Evolutionary conservation across 2,888 invertebrate genomes (phyloP).

Genomic region (Drosophila ezoana): DNA sequence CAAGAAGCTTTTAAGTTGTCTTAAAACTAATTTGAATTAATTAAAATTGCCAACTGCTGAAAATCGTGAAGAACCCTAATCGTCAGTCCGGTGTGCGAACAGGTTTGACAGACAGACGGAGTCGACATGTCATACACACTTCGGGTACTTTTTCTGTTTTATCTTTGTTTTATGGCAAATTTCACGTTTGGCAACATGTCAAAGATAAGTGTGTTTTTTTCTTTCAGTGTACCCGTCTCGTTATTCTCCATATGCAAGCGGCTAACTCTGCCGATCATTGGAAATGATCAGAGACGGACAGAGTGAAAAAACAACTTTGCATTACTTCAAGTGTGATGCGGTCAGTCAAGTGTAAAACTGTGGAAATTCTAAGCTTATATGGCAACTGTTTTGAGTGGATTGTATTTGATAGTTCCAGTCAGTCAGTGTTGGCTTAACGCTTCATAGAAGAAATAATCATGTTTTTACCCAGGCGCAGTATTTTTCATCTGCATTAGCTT

Average conservation of each 20-base stretch:
- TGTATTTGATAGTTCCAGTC: not conserved
- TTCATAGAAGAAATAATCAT: not conserved
- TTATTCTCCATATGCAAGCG: not conserved
- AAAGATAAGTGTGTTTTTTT: not conserved
- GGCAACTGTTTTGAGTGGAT: not conserved
- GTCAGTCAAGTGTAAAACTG: not conserved
- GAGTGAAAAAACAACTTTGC: not conserved
- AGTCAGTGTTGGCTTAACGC: no score
- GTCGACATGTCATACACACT: not conserved
- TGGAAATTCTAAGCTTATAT: constrained; percentile 1
- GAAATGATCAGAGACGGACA: not conserved
- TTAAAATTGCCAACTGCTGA: constrained; percentile 17
- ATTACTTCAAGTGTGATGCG: not conserved
- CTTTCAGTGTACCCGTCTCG: not conserved
- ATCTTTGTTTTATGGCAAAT: not conserved
- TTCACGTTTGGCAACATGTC: no score
- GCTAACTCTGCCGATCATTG: not conserved
- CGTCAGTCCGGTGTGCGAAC: constrained; percentile 16
- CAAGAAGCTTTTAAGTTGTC: constrained; percentile 19
- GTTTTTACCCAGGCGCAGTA: not conserved
- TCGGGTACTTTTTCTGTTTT: constrained; percentile 1
- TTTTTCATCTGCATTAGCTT: not conserved
- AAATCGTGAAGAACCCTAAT: constrained; percentile 23
- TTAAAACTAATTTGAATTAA: constrained; percentile 36
- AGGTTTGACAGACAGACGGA: constrained; percentile 28